phyloP scores from a whole-genome alignment of 2,113 vertebrate genomes.

The Helogale parvula region DNA sequence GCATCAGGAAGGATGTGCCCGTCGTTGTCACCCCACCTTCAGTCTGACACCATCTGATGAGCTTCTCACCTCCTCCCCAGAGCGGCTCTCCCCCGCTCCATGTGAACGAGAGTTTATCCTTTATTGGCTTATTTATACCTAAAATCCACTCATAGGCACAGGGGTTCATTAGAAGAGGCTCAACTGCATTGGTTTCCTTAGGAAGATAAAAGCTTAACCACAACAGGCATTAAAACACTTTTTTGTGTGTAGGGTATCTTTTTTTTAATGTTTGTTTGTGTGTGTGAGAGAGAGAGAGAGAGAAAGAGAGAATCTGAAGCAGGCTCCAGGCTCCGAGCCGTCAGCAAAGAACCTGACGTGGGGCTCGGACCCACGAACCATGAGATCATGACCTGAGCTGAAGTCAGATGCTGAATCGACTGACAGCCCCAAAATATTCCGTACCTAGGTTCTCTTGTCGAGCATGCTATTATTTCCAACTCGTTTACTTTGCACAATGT shows the following conservation, averaged over 20 bases:
- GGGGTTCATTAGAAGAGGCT: neutral
- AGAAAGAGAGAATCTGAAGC: too few species aligned
- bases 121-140: neutral
- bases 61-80: neutral
- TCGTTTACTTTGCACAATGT: neutral
- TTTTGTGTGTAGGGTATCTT: neutral
- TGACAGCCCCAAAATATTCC: neutral
- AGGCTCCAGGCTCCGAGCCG: too few species aligned
- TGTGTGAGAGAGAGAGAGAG: too few species aligned
- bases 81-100: neutral
- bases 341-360: too few species aligned
- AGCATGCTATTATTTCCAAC: neutral
- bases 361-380: too few species aligned
- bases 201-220: neutral
- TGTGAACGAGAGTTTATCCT: neutral
- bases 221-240: neutral
- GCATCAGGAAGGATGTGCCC: neutral
- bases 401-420: too few species aligned
- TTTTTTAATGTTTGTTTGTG: too few species aligned
- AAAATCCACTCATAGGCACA: neutral
- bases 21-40: accelerated
- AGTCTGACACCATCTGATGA: neutral
- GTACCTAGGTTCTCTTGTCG: neutral
- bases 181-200: neutral
- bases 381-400: too few species aligned